These are phyloP conservation scores for Barypeithes pellucidus DNA, from an alignment of 2,888 invertebrate genomes.

Conservation along the genomic window DNA sequence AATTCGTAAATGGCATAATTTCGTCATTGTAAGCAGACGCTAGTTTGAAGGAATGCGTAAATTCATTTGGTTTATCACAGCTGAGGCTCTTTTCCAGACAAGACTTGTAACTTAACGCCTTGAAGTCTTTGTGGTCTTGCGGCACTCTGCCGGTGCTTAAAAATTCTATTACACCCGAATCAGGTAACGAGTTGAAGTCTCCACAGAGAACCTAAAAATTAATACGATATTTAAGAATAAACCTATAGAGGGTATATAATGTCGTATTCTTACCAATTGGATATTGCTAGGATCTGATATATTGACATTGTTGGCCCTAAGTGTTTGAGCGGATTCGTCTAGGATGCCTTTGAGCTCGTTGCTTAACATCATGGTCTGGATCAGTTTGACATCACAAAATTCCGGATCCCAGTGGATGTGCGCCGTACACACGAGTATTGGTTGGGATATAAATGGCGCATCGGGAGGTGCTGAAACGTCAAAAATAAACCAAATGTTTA, in stretches of 20 bases:
- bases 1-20: conserved; percentile 98
- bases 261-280: conserved; percentile 82
- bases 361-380: conserved; percentile 99
- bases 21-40: conserved; percentile 96
- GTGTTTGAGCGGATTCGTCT: conserved; percentile 88
- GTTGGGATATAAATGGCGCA: conserved; percentile 82
- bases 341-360: conserved; percentile 92
- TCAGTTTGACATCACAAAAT: conserved; percentile 98
- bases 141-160: conserved; percentile 92
- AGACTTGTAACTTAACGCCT: conserved; percentile 93
- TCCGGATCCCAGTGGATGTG: conserved; percentile 99
- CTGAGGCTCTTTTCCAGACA: conserved; percentile 92
- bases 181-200: conserved; percentile 98
- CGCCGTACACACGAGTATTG: conserved; percentile 96
- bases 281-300: conserved; percentile 83
- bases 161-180: conserved; percentile 98
- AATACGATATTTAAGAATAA: no score
- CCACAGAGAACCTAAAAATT: conserved; percentile 84
- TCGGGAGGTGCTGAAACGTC: conserved; percentile 76
- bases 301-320: conserved; percentile 78
- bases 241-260: no score
- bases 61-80: conserved; percentile 89
- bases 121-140: conserved; percentile 96
- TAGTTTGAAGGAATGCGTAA: conserved; percentile 96
- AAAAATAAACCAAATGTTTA: no score